Conservation (phyloP, 2,797 vertebrate species). For the Esox masquinongy region DNA sequence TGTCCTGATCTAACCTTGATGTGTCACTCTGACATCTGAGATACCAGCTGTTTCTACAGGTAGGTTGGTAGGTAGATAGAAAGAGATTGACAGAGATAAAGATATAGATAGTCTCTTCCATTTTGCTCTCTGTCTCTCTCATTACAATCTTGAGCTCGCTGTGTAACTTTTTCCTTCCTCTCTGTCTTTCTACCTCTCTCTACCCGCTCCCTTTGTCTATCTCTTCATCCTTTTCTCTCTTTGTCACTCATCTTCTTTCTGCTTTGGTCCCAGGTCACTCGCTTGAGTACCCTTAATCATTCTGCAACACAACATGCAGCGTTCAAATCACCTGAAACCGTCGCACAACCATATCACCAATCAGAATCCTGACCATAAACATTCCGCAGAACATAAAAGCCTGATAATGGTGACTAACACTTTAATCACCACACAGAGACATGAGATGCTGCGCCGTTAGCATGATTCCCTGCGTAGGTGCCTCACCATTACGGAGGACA, state of each 20-base stretch:
- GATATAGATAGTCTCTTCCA: not conserved
- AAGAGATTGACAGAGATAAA: too few relatives aligned
- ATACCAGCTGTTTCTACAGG: slow-evolving; percentile 11
- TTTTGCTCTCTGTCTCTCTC: not conserved
- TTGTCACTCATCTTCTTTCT: slow-evolving; percentile 3
- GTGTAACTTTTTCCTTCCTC: too few relatives aligned
- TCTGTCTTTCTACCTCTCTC: slow-evolving; percentile 13
- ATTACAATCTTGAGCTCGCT: too few relatives aligned
- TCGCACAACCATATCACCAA: slow-evolving; percentile 9
- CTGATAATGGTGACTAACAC: slow-evolving; percentile 16
- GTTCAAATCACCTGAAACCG: slow-evolving; percentile 15
- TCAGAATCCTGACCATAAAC: slow-evolving; percentile 23
- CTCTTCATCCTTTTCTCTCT: slow-evolving; percentile 6
- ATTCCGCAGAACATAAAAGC: slow-evolving; percentile 25
- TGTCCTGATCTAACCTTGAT: slow-evolving; percentile 44
- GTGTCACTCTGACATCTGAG: slow-evolving; percentile 58
- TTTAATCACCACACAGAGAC: slow-evolving; percentile 22
- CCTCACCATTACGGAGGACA: slow-evolving; percentile 28
- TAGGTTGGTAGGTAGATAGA: not conserved
- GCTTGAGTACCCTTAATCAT: not conserved
- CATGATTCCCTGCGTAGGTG: slow-evolving; percentile 10
- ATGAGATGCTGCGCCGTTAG: slow-evolving; percentile 31
- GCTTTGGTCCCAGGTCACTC: slow-evolving; percentile 41
- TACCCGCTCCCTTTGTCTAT: slow-evolving; percentile 17
- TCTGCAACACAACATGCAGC: slow-evolving; percentile 2